A percentile compares a stretch with the other conserved stretches of the same genome.
These are phyloP conservation scores for Ophioninae sp. DNA, from an alignment of 2,888 invertebrate genomes.

Conservation along the genomic window DNA sequence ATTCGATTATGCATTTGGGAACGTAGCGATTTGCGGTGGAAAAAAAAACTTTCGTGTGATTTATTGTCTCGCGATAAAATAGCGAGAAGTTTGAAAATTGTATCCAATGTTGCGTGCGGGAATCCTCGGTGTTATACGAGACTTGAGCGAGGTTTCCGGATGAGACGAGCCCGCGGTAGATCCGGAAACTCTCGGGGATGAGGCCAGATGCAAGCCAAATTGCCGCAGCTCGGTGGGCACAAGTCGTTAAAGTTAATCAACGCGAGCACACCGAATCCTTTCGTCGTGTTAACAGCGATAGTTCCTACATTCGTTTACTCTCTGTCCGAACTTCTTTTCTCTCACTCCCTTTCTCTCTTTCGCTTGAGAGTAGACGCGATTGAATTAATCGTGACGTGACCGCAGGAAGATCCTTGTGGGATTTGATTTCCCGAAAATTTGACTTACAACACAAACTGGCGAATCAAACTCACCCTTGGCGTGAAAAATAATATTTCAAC, in stretches of 20 bases:
- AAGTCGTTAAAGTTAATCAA: constrained; percentile 65
- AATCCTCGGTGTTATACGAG: constrained; percentile 14
- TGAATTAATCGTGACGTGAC: constrained; percentile 54
- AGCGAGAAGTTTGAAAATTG: constrained; percentile 22
- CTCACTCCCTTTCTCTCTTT: constrained; percentile 12
- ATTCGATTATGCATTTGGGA: neutral
- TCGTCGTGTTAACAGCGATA: constrained; percentile 22
- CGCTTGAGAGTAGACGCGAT: constrained; percentile 41
- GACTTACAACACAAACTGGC: neutral
- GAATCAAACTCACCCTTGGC: neutral
- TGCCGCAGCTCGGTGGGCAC: constrained; percentile 58
- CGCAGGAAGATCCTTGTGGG: constrained; percentile 2
- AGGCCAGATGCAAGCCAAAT: constrained; percentile 39
- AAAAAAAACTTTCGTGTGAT: constrained; percentile 13
- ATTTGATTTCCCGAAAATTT: constrained; percentile 31
- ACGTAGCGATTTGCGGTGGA: neutral
- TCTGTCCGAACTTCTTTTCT: neutral
- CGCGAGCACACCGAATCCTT: constrained; percentile 45
- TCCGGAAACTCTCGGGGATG: constrained; percentile 22
- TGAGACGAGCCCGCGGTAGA: neutral
- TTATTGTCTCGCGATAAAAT: constrained; percentile 23
- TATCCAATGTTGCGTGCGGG: constrained; percentile 23
- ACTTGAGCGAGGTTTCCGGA: neutral
- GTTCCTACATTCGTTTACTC: constrained; percentile 32
- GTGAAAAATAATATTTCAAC: constrained; percentile 5